Evolutionary conservation across 2,797 vertebrate genomes (phyloP).

Genomic region (Lithobates pipiens): DNA sequence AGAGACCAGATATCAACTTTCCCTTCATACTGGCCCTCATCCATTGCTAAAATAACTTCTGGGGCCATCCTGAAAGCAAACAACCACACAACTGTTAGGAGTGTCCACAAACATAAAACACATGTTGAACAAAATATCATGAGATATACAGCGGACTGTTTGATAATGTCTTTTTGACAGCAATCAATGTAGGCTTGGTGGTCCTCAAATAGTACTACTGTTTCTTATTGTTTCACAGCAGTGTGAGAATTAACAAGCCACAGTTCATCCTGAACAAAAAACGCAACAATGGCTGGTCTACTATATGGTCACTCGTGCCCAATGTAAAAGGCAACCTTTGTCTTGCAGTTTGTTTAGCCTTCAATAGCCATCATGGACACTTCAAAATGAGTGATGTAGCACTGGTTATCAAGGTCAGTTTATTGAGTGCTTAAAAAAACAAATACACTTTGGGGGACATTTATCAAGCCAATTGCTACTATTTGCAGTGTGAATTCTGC

Average conservation of each 20-base stretch:
- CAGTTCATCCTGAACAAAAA: too few species aligned
- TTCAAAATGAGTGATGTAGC: neutral
- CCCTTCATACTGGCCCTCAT: constrained; percentile 99
- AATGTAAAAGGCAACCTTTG: neutral
- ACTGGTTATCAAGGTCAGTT: neutral
- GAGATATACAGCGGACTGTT: too few species aligned
- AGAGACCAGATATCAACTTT: constrained; percentile 99
- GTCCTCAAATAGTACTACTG: too few species aligned
- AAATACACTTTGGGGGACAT: too few species aligned
- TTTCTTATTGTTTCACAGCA: too few species aligned
- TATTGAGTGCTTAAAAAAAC: neutral
- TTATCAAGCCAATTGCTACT: too few species aligned
- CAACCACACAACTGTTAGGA: neutral
- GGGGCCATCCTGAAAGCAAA: constrained; percentile 92
- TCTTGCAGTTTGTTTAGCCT: neutral
- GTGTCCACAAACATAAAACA: neutral
- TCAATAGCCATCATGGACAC: neutral
- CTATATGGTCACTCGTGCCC: neutral
- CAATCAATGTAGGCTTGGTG: too few species aligned
- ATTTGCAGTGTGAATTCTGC: too few species aligned
- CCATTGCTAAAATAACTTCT: constrained; percentile 99
- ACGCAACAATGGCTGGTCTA: neutral
- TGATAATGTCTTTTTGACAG: too few species aligned
- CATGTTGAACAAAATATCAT: too few species aligned
- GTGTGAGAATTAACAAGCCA: too few species aligned